Percentiles rank a stretch among this genome's conserved stretches.
These are phyloP conservation scores for Limosa lapponica DNA, from an alignment of 2,797 vertebrate species.

Conservation along the genomic window DNA sequence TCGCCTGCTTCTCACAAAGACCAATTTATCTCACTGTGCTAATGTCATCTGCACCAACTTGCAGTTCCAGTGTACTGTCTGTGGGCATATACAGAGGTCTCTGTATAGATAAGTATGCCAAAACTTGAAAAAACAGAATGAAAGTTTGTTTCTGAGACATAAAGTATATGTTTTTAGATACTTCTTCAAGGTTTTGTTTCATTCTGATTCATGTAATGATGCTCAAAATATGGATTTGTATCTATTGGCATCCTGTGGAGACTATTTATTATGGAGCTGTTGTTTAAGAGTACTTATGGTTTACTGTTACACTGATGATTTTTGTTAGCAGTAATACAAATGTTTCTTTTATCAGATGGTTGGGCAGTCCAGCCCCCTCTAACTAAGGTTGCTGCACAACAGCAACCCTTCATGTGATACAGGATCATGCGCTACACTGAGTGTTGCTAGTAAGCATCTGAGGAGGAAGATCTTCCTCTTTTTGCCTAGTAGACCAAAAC, in stretches of 20 bases:
- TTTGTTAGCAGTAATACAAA: not conserved
- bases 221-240: not conserved
- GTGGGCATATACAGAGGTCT: not conserved
- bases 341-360: not conserved
- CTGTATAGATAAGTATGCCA: not conserved
- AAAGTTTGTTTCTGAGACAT: not conserved
- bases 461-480: not conserved
- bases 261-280: not conserved
- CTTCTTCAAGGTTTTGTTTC: not conserved
- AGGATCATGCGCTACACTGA: accelerated
- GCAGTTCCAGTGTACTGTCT: not conserved
- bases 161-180: not conserved
- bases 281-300: not conserved
- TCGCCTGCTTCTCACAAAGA: not conserved
- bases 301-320: not conserved
- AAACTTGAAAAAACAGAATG: not conserved
- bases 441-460: not conserved
- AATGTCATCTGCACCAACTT: not conserved
- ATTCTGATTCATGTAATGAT: not conserved
- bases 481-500: not conserved
- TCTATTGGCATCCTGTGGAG: not conserved
- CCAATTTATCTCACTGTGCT: not conserved
- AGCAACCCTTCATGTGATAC: not conserved
- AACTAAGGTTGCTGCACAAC: not conserved
- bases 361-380: not conserved